Base-by-base conservation (phyloP, 2,113 vertebrate genomes). In the Salvelinus fontinalis region DNA sequence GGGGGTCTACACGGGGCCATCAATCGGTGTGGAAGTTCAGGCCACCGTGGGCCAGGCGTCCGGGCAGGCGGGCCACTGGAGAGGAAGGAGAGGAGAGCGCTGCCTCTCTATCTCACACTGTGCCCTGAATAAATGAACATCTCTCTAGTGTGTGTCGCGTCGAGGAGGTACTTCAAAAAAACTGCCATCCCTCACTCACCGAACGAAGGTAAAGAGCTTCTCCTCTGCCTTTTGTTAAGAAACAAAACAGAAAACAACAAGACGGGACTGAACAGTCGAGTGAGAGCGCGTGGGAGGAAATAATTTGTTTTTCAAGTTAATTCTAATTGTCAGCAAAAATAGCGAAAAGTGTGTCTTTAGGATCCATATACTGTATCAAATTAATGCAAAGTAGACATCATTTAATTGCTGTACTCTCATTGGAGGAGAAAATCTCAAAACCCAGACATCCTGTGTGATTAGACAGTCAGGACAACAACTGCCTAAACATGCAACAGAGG, bases 151-250 rank as follows among this genome's bases (percentile, higher is more conserved):
- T 70, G 60, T 64, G 65, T 73, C 39, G 26, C 57, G 31, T 73
- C 27, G 51, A 76, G 75, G 72, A 66, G 73, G 22, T 31, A 72
- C 75, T 81, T 73, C 62, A 51, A 73, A 76, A 34, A 78, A 74
- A 60, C 65, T 39, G 54, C 71, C 20, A 16, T 57, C 39, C 26
- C 57, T 24, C 24, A n/a, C 68, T 24, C 51, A 54, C 24, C 39
- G 27, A 34, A 29, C 18, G 5, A 20, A 67, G 18, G 67, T 4
- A 54, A 69, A 70, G 72, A 70, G 62, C 67, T 71, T 73, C 70
- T 76, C 75, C 69, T 71, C 31, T 14, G 54, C 51, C 57, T 69
- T 69, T 69, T 75, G 11, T 24, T 31, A 49, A 69, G 27, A 57
- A 59, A 49, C 59, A 66, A 76, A 60, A 70, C 66, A 67, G 24